Base-by-base conservation (phyloP, 2,113 vertebrate species). In the Solea senegalensis region DNA sequence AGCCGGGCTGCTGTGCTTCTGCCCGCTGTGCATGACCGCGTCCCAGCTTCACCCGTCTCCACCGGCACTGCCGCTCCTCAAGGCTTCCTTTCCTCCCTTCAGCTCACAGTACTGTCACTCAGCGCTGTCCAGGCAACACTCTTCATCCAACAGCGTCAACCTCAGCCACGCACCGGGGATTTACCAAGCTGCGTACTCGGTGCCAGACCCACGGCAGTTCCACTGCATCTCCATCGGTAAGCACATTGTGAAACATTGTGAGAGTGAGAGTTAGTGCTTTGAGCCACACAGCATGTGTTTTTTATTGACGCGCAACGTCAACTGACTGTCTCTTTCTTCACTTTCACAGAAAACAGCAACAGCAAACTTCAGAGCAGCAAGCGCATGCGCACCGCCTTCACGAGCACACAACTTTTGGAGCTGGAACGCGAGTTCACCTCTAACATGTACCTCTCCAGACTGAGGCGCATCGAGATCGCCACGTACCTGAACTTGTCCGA, bases 401-500 rank as follows among this genome's bases (percentile, higher is more conserved):
- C 98, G 80, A 99, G 98, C 93, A 98, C 97, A 13, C 98, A 99
- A 91, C 96, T 99, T 83, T 90, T 99, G 82, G 97, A 99, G 88
- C 93, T 99, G 88, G 98, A 99, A 88, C 93, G 97, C 2, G 98
- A 99, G 90, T 99, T 99, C 91, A 96, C 97, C 63, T 96, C 98
- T 77, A 99, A 99, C 88, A 98, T 98, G 97, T 99, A 99, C 92
- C 94, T 99, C 76, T 99, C 98, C 73, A 94, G 98, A 70, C 95
- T 99, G 74, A 92, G 98, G 87, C 96, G 98, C 93, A 99, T 99
- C 79, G 98, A 99, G 92, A 99, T 99, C 84, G 97, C 98, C 80
- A 99, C 98, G 55, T 99, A 99, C 93, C 95, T 99, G 88, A 99
- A 99, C 88, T 95, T 99, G 85, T 99, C 97, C 7, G 97, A 98